Base-by-base conservation (phyloP, 1,140 invertebrate genomes). In the Monomorium pharaonis region DNA sequence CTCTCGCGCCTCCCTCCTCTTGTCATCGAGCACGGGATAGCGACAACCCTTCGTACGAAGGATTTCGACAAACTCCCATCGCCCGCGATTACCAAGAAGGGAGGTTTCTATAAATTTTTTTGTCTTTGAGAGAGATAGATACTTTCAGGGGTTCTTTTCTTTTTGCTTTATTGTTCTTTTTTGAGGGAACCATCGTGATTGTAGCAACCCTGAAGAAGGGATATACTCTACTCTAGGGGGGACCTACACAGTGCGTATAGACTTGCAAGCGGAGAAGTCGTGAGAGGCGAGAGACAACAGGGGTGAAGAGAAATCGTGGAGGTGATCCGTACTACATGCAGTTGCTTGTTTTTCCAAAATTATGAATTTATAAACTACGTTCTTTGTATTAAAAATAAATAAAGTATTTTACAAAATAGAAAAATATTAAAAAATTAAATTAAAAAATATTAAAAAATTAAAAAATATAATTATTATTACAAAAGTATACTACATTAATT, bases 241-340 rank as follows among this genome's bases (percentile, higher is more conserved):
- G 78, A 74, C 37, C 54, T 83, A 83, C 14, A 83, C 10, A 69
- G 87, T 89, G 88, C 74, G 54, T 16, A 89, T 1, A 65, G 77
- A 84, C 37, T 89, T 89, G 74, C 88, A 89, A 58, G 67, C 74
- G 78, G 85, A 89, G 77, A 84, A 84, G 70, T 89, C 87, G 76
- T 86, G 87, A 83, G 30, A 74, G 56, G 84, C 78, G 30, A 74
- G 76, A 86, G 67, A 86, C 49, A 86, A 54, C 51, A 62, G 83
- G 86, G 67, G 67, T 83, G 51, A 78, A 60, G 18, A 70, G 16
- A 83, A n/a, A 54, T 51, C 27, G 16, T 24, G 42, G 4, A 21
- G 9, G 33, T 74, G 24, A 3, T 44, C 72, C n/a, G 51, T 49
- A 33, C 54, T 72, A 83, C 9, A 58, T 3, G 4, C 47, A 0